These are phyloP conservation scores for Kryphioiulus occultus DNA, from an alignment of 2,888 invertebrate species.

Conservation along the genomic window DNA sequence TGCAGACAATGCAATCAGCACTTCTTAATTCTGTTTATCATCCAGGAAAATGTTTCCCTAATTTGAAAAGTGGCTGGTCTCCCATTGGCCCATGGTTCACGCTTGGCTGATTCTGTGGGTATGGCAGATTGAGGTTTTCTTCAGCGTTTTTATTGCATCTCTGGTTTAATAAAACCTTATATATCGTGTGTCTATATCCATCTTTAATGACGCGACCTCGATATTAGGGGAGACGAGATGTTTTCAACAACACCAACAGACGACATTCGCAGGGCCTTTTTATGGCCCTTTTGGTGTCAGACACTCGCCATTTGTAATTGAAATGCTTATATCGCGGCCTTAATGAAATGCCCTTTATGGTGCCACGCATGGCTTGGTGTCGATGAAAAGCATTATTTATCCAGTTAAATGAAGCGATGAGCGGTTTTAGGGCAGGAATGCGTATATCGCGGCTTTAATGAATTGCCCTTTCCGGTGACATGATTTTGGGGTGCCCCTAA, in stretches of 20 bases:
- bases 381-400: too few relatives aligned
- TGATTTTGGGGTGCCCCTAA: too few relatives aligned
- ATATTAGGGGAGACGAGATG: neutral
- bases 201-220: conserved; percentile 24
- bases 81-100: neutral
- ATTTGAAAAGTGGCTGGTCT: neutral
- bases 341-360: neutral
- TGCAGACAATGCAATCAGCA: conserved; percentile 16
- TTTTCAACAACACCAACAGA: conserved; percentile 18
- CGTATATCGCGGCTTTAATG: too few relatives aligned
- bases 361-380: too few relatives aligned
- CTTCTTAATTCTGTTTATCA: conserved; percentile 18
- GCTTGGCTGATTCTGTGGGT: neutral
- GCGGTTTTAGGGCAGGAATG: too few relatives aligned
- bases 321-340: neutral
- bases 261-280: neutral
- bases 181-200: conserved; percentile 1
- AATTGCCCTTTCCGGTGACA: too few relatives aligned
- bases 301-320: neutral
- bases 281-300: conserved; percentile 21
- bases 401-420: too few relatives aligned
- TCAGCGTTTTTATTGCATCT: neutral
- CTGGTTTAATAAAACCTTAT: conserved; percentile 15
- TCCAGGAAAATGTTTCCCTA: neutral
- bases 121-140: neutral